Evolutionary conservation across 2,888 invertebrate genomes (phyloP).

Genomic region (Steromphala cineraria): DNA sequence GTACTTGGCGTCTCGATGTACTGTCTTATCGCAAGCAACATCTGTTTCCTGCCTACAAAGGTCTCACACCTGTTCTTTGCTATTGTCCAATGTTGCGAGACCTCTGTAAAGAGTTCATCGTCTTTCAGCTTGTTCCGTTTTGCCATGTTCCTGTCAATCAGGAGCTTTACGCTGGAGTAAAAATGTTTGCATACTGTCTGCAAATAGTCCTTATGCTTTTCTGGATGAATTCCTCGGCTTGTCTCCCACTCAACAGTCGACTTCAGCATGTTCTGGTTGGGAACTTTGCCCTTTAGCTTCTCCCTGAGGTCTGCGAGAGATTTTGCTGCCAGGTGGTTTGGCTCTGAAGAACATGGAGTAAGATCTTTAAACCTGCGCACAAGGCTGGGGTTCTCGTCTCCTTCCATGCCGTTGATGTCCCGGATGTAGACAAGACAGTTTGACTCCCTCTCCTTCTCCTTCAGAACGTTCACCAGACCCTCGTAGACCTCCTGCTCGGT

Average conservation of each 20-base stretch:
- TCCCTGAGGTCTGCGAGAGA: constrained; percentile 49
- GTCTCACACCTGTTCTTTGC: constrained; percentile 39
- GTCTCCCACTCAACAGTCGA: constrained; percentile 52
- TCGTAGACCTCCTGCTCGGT: constrained; percentile 48
- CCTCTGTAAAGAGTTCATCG: constrained; percentile 57
- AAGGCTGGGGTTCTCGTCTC: constrained; percentile 47
- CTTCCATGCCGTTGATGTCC: constrained; percentile 52
- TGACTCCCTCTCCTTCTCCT: constrained; percentile 28
- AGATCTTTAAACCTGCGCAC: constrained; percentile 55
- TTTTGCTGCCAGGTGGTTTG: constrained; percentile 48
- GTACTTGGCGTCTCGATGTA: constrained; percentile 48
- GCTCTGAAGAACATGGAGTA: constrained; percentile 27
- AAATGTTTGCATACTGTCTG: constrained; percentile 50
- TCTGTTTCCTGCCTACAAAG: constrained; percentile 55
- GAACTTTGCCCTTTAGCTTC: constrained; percentile 37
- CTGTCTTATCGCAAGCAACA: constrained; percentile 43
- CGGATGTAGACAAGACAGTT: constrained; percentile 54
- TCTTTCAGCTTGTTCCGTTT: constrained; percentile 34
- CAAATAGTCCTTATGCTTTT: constrained; percentile 56
- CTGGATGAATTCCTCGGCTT: constrained; percentile 50
- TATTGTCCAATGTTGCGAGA: constrained; percentile 54
- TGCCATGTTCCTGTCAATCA: constrained; percentile 52
- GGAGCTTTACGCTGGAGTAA: constrained; percentile 45
- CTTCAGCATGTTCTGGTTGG: constrained; percentile 41
- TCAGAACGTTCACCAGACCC: constrained; percentile 41